Base-by-base conservation (phyloP, 1,140 invertebrate genomes). In the Eulimnadia texana region DNA sequence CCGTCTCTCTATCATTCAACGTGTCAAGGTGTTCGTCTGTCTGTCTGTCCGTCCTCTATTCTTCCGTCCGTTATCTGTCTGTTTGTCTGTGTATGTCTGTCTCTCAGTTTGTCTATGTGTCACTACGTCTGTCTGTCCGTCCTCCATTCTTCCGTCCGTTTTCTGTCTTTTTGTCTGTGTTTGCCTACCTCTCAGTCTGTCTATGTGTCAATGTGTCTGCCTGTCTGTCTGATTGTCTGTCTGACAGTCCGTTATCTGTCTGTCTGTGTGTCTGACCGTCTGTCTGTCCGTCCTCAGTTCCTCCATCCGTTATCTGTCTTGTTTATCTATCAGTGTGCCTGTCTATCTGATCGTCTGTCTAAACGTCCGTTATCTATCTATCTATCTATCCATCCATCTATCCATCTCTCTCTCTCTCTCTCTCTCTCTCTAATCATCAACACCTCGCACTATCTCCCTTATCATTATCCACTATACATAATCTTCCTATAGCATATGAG, bases 161-260 rank as follows among this genome's bases (percentile, higher is more conserved):
- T 9, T 9, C 33, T 42, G 16, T 42, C 33, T 42, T 9, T 16
- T 42, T 42, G n/a, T n/a, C n/a, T n/a, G n/a, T n/a, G n/a, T n/a
- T n/a, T n/a, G n/a, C n/a, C n/a, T n/a, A n/a, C n/a, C n/a, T 42
- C 6, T 42, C 33, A 9, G 33, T 16, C 56, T 58, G 27, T 24
- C 23, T 24, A 3, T 58, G 13, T 24, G 11, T 58, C 2, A 25
- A 16, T 58, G 13, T 58, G 2, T 58, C 28, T 58, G 2, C 28
- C 56, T 58, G 1, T 58, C 56, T 58, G 2, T 58, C 56, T 58
- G 2, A 33, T 42, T 58, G 23, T 58, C 28, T 47, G 23, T 58
- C 56, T 58, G 23, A 25, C 33, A 9, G 33, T 42, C 33, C 16
- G 16, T 42, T 42, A 16, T 16, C 33, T 42, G 27, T 58, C 2